phyloP scores from a whole-genome alignment of 2,113 vertebrate genomes.

The Copsychus sechellarum region DNA sequence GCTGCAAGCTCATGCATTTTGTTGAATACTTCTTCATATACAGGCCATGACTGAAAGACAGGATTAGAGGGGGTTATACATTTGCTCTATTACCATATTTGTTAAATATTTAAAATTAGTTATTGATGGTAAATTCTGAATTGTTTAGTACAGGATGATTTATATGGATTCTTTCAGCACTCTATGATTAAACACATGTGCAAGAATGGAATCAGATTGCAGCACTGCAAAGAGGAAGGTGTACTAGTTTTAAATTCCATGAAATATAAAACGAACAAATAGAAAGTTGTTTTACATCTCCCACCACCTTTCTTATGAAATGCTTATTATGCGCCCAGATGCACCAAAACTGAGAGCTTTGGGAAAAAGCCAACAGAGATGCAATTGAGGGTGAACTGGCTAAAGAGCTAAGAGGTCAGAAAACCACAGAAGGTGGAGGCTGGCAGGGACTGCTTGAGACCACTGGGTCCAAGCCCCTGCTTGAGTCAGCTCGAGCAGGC shows the following conservation, averaged over 20 bases:
- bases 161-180: not conserved
- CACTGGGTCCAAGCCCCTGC: not conserved
- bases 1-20: constrained; percentile 72
- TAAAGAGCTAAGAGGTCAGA: not conserved
- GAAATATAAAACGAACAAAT: not conserved
- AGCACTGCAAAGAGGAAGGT: not conserved
- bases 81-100: not conserved
- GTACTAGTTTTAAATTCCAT: not conserved
- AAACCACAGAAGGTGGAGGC: not conserved
- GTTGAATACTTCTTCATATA: constrained; percentile 73
- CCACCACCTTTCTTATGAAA: not conserved
- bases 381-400: not conserved
- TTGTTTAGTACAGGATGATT: not conserved
- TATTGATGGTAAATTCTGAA: not conserved
- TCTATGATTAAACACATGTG: not conserved
- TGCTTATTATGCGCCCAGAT: not conserved
- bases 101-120: not conserved
- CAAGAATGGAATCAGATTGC: not conserved
- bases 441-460: not conserved
- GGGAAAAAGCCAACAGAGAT: fast-evolving
- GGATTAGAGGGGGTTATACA: not conserved
- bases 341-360: not conserved
- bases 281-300: not conserved
- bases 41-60: constrained; percentile 81
- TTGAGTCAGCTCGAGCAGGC: not conserved